These are phyloP conservation scores for Chaunax sp. DNA, from an alignment of 2,797 vertebrate genomes.

Conservation along the genomic window DNA sequence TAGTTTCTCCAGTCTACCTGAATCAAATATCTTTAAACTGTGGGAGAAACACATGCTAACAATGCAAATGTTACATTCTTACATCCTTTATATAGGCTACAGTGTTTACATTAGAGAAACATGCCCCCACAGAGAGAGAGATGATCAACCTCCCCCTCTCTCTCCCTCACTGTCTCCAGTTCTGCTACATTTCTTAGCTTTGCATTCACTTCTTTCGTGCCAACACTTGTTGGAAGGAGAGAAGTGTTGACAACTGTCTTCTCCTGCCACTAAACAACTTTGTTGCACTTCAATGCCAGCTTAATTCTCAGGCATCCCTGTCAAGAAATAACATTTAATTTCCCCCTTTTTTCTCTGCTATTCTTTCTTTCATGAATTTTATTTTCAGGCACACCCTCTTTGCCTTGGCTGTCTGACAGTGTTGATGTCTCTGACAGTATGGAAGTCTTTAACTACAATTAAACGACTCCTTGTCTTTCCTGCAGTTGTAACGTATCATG, in stretches of 20 bases:
- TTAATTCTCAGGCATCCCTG: constrained; percentile 82
- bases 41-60: neutral
- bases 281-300: constrained; percentile 84
- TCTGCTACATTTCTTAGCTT: constrained; percentile 64
- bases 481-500: constrained; percentile 50
- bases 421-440: constrained; percentile 76
- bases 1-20: neutral
- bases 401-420: constrained; percentile 70
- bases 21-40: neutral
- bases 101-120: constrained; percentile 19
- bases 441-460: constrained; percentile 66
- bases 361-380: constrained; percentile 73
- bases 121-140: neutral
- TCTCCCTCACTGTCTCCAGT: constrained; percentile 25
- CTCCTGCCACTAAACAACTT: constrained; percentile 81
- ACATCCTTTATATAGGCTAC: constrained; percentile 9
- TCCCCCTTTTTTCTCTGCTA: constrained; percentile 80
- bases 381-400: constrained; percentile 69
- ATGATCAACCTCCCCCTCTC: constrained; percentile 7
- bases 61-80: constrained; percentile 4
- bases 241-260: constrained; percentile 84
- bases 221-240: constrained; percentile 78
- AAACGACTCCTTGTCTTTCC: constrained; percentile 66
- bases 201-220: constrained; percentile 68
- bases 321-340: constrained; percentile 86